Evolutionary conservation across 2,888 invertebrate species (phyloP), one percentile per base, ranked within the genome.

Genomic region (Conomelus anceps): DNA sequence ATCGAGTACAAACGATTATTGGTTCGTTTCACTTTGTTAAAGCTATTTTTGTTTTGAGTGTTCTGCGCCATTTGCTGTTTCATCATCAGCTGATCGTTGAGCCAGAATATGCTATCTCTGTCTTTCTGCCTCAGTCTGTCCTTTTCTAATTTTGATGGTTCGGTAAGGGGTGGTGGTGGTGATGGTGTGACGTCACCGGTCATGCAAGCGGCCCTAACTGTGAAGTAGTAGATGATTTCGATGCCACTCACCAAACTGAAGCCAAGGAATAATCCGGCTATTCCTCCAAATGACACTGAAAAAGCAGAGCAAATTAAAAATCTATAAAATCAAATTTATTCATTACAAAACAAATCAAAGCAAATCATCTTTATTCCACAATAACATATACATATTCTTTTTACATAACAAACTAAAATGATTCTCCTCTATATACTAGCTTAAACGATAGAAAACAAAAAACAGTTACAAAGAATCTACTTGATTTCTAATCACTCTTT

Each of bases 221-320:
- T 96, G 92, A 97, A 96, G 92, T 96, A 97, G 92, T 97, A 97
- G 41, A 96, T 92, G 26, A 97, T 94, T 93, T 97, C 97, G 17
- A 97, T 96, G 0, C 96, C 96, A 0, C 96, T 96, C 0, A 97
- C 93, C 29, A 97, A 93, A 0, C 97, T 97, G 93, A 96, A 97
- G 0, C 97, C 97, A 17, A 96, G 93, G 90, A 93, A 93, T 91
- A 96, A 95, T 23, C 95, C 94, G 84, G 94, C 94, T 17, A 95
- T 94, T n/a, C 95, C 95, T 20, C 95, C 95, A 89, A 93, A 93
- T 0, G 96, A 95, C 63, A 96, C 96, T 96, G 92, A 41, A 93
- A 93, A 24, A 89, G 90, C 7, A 9, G 4, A 84, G 6, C 22
- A n/a, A n/a, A n/a, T n/a, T n/a, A n/a, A n/a, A n/a, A n/a, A n/a